These are phyloP conservation scores for Leptocoma aspasia DNA, from an alignment of 2,113 vertebrate species.

Conservation along the genomic window DNA sequence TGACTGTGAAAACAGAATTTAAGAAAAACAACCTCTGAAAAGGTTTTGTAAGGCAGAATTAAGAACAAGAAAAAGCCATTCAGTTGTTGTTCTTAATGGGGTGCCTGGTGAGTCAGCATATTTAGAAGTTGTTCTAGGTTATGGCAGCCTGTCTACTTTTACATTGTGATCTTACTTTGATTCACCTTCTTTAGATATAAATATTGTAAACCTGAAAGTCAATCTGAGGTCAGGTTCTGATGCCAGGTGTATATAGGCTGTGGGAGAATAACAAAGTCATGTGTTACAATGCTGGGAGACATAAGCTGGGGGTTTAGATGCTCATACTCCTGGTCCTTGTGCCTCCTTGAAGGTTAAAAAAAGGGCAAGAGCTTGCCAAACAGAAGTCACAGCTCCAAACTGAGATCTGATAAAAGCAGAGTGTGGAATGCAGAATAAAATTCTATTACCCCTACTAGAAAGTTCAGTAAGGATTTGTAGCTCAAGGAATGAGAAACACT, in stretches of 20 bases:
- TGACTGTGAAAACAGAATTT: neutral
- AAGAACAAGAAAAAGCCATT: neutral
- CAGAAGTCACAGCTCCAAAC: neutral
- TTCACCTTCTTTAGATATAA: neutral
- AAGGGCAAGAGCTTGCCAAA: neutral
- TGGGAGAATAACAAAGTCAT: neutral
- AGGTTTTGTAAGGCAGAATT: neutral
- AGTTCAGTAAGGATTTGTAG: neutral
- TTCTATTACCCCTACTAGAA: neutral
- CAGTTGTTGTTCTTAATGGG: neutral
- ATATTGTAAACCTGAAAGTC: constrained; percentile 28
- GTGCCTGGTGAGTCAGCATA: neutral
- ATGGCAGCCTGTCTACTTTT: neutral
- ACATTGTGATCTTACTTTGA: neutral
- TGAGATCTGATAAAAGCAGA: neutral
- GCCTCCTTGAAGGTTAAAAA: neutral
- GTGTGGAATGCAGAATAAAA: neutral
- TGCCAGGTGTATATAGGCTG: neutral
- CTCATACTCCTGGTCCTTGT: neutral
- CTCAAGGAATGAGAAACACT: neutral
- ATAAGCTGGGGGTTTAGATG: neutral
- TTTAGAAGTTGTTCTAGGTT: neutral
- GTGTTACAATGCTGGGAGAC: neutral
- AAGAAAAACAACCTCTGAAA: neutral
- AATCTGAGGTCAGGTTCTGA: neutral